Percentiles rank a stretch among this genome's conserved stretches.
Conservation (phyloP, 2,797 vertebrate genomes). For the Pipistrellus nathusii region DNA sequence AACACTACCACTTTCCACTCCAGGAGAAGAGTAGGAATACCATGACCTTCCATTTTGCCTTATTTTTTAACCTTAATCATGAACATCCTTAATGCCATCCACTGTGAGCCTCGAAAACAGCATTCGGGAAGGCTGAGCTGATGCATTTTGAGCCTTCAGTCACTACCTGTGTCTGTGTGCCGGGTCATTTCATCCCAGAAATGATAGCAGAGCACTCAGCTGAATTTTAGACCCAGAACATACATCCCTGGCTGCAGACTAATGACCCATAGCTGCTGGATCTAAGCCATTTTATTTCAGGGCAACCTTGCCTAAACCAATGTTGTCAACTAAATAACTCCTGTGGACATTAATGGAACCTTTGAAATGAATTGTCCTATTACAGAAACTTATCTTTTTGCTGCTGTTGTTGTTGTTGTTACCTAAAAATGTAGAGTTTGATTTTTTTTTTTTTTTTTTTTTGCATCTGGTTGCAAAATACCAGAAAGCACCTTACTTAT, state of each 20-base stretch:
- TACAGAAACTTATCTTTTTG: constrained; percentile 42
- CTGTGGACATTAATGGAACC: constrained; percentile 72
- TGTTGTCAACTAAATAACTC: constrained; percentile 73
- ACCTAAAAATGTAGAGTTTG: constrained; percentile 43
- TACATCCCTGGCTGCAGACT: background rate
- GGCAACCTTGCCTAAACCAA: constrained; percentile 51
- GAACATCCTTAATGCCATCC: background rate
- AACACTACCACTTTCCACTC: background rate
- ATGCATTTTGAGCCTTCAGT: background rate
- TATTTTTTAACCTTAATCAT: background rate
- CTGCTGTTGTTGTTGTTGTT: constrained; percentile 32
- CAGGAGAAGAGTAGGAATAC: background rate
- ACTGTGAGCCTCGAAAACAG: background rate
- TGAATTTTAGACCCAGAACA: background rate
- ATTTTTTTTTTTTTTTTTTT: constrained; percentile 22
- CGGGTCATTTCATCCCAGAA: background rate
- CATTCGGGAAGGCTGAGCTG: background rate
- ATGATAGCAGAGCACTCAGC: background rate
- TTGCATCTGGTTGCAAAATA: constrained; percentile 13
- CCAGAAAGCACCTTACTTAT: constrained; percentile 16
- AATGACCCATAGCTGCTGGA: constrained; percentile 4
- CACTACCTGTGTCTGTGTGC: background rate
- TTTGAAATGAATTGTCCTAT: constrained; percentile 52
- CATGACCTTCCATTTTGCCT: background rate
- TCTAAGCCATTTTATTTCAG: constrained; percentile 57